A percentile compares a stretch with the other conserved stretches of the same genome.
Conservation (phyloP, 2,113 vertebrate genomes). For the Cygnus atratus region DNA sequence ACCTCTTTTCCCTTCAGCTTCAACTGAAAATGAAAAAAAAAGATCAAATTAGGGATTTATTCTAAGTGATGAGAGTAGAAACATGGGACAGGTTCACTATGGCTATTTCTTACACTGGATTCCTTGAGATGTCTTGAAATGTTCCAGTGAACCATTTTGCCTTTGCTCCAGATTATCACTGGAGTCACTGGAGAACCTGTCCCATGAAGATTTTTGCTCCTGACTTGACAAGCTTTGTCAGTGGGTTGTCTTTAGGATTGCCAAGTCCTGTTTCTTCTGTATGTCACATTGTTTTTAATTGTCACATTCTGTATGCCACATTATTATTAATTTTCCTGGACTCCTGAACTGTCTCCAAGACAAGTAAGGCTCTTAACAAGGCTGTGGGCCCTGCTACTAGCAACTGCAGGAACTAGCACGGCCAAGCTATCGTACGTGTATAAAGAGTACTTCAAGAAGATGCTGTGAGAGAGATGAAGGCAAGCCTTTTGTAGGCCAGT, state of each 20-base stretch:
- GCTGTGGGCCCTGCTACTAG: neutral
- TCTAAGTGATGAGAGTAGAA: neutral
- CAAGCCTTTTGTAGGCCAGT: neutral
- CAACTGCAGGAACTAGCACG: neutral
- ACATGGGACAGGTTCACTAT: neutral
- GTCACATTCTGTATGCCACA: neutral
- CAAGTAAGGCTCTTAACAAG: neutral
- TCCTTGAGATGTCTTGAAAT: neutral
- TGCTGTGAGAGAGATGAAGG: neutral
- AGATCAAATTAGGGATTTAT: neutral
- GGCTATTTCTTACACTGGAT: neutral
- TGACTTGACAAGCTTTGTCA: neutral
- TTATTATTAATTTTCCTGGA: neutral
- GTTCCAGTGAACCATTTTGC: neutral
- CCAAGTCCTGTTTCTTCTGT: neutral
- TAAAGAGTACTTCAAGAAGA: neutral
- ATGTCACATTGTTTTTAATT: neutral
- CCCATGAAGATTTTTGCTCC: neutral
- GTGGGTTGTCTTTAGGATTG: neutral
- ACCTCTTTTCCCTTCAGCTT: neutral
- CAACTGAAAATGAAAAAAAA: neutral
- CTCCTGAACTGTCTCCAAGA: neutral
- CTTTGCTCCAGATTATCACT: neutral
- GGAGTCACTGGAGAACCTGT: neutral
- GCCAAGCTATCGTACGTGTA: neutral